These are phyloP conservation scores for Rhombomys opimus DNA, from an alignment of 2,113 vertebrate species.

Conservation along the genomic window DNA sequence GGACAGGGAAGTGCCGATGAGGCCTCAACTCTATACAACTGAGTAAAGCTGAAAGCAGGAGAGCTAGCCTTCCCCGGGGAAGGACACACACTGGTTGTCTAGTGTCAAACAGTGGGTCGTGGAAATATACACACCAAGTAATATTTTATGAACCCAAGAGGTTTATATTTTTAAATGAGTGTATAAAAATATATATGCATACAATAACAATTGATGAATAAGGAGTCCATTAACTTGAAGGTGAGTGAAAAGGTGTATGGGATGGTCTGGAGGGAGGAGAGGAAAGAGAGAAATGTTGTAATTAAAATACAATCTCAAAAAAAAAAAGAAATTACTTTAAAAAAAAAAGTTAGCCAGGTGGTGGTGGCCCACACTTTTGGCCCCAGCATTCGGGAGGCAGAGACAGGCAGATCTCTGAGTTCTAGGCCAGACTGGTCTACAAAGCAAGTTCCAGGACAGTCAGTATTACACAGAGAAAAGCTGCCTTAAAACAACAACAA, in stretches of 20 bases:
- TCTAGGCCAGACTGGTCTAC: neutral
- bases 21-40: too few relatives aligned
- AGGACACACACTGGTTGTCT: neutral
- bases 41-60: neutral
- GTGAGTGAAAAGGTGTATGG: neutral
- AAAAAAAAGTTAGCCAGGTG: neutral
- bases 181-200: neutral
- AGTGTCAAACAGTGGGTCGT: neutral
- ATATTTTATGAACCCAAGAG: neutral
- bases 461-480: neutral
- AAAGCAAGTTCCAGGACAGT: neutral
- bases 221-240: neutral
- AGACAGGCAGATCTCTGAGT: neutral
- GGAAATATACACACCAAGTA: neutral
- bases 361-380: neutral
- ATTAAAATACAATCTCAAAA: neutral
- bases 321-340: neutral
- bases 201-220: neutral
- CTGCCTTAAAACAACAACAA: neutral
- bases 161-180: neutral
- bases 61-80: neutral
- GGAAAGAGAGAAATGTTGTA: neutral
- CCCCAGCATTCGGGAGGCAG: neutral
- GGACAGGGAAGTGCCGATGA: neutral
- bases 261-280: neutral